Conservation (phyloP, 2,113 vertebrate species). For the Uropsilus gracilis region DNA sequence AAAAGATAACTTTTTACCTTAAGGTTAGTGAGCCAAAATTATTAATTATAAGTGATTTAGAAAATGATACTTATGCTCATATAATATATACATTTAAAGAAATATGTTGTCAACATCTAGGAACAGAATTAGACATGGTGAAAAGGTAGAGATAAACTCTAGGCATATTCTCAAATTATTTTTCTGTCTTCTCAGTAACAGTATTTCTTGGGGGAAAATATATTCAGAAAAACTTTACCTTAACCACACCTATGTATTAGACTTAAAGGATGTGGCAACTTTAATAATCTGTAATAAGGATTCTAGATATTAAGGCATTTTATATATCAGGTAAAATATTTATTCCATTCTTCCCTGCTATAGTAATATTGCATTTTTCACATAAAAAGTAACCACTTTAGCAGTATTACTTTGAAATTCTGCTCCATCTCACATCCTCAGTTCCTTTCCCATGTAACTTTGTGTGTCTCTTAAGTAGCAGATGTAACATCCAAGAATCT, state of each 20-base stretch:
- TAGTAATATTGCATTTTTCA: not conserved
- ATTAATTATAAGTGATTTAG: not conserved
- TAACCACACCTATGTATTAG: constrained; percentile 1
- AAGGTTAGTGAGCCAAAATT: constrained; percentile 22
- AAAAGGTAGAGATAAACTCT: not conserved
- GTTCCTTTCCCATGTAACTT: not conserved
- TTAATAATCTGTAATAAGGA: constrained; percentile 29
- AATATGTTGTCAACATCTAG: constrained; percentile 27
- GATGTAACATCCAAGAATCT: not conserved
- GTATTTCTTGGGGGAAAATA: constrained; percentile 1
- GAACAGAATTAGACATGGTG: not conserved
- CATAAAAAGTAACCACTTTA: not conserved
- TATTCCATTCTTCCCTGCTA: not conserved
- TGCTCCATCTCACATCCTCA: not conserved
- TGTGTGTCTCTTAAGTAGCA: not conserved
- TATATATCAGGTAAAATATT: constrained; percentile 10
- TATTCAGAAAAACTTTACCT: not conserved
- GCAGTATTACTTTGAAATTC: not conserved
- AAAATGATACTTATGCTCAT: constrained; percentile 12
- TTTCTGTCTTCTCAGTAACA: not conserved
- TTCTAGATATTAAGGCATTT: constrained; percentile 5
- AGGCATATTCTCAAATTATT: not conserved
- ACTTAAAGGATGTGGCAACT: not conserved
- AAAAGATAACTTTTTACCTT: constrained; percentile 25
- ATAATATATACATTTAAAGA: constrained; percentile 25